Evolutionary conservation across 2,113 vertebrate species (phyloP).

Genomic region (Phaethornis superciliosus): DNA sequence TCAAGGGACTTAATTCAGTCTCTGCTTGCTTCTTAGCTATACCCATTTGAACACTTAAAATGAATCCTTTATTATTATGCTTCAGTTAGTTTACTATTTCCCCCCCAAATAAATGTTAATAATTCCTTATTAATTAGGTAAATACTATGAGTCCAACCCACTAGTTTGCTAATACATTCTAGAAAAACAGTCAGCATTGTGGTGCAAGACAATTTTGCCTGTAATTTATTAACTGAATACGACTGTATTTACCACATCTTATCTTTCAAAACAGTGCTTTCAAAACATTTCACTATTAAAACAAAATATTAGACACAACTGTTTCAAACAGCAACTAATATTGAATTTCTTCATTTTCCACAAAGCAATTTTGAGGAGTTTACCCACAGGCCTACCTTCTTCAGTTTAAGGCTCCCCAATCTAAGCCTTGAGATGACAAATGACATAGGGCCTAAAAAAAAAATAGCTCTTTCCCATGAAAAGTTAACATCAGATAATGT

Average conservation of each 20-base stretch:
- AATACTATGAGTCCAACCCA: background rate
- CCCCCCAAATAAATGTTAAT: background rate
- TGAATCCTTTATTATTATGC: background rate
- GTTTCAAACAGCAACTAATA: constrained; percentile 32
- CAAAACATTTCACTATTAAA: constrained; percentile 13
- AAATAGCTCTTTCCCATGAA: constrained; percentile 71
- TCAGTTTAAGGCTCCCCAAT: constrained; percentile 67
- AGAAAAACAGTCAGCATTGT: background rate
- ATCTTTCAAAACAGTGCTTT: background rate
- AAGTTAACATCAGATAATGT: constrained; percentile 65
- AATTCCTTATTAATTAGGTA: constrained; percentile 22
- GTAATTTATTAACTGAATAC: background rate
- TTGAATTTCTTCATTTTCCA: constrained; percentile 47
- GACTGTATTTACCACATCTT: background rate
- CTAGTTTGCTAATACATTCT: background rate
- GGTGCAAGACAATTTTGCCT: background rate
- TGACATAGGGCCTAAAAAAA: constrained; percentile 67
- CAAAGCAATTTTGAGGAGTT: constrained; percentile 53
- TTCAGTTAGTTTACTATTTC: background rate
- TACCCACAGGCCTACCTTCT: constrained; percentile 68
- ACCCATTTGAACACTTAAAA: background rate
- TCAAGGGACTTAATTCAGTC: background rate
- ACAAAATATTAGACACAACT: background rate
- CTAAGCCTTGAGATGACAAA: constrained; percentile 71
- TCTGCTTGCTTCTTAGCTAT: background rate